Base-by-base conservation (phyloP, 1,140 invertebrate species). In the Plutomurus gul region DNA sequence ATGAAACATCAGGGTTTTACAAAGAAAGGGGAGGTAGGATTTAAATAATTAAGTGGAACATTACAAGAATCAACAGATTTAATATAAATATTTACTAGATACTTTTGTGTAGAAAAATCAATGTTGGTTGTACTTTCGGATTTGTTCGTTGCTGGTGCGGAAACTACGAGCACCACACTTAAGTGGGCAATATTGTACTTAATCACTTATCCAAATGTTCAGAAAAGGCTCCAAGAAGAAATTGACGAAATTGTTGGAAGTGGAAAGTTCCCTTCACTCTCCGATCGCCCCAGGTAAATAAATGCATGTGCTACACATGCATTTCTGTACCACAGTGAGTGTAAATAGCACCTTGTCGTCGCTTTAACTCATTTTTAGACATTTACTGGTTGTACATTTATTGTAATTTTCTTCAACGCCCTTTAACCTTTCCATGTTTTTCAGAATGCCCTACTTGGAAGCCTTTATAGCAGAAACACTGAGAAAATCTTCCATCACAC, bases 401-500 rank as follows among this genome's bases (percentile, higher is more conserved):
- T 13, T 22, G 11, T 22, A n/a, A n/a, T n/a, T n/a, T 8, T 43
- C n/a, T 43, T 8, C 40, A 43, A 43, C 8, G 33, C 22, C 7
- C 11, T 70, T 25, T 11, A 27, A 27, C 7, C 4, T 33, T 20
- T 8, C 33, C 10, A 27, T 22, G 22, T 10, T 73, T 30, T 77
- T n/a, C 30, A 77, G 76, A 27, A 51, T 77, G 25, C 20, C 22
- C 1, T 82, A 80, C 49, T 56, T 46, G 8, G 84, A 82, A 82
- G 83, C 77, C 18, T 46, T 77, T 7, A 76, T 84, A 5, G 37
- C 56, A 10, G 80, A 82, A 76, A 74, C 56, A 11, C 37, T 73
- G 6, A 46, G 82, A n/a, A 51, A 49, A n/a, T 73, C 81, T 16
- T 51, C 82, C 8, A 71, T 82, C 13, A 16, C 40, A 22, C 82